Conservation (phyloP, 2,113 vertebrate genomes). For the Protobothrops flavoviridis region DNA sequence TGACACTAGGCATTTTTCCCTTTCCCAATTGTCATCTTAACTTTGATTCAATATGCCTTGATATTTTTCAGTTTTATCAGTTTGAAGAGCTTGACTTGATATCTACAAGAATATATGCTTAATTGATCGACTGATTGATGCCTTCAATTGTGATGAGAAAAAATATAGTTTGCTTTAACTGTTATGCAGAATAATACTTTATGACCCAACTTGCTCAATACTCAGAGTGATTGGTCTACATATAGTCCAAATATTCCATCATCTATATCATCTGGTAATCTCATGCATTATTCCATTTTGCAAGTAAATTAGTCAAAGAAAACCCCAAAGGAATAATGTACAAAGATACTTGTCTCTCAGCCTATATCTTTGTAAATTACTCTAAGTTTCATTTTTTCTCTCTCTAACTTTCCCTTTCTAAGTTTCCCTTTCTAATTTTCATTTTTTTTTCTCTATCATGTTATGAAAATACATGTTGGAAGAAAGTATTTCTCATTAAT, state of each 20-base stretch:
- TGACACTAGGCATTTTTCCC: too few species aligned
- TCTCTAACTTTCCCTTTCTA: too few species aligned
- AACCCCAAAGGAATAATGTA: too few species aligned
- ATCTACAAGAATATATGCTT: too few species aligned
- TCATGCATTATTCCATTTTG: not conserved
- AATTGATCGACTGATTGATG: too few species aligned
- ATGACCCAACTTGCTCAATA: not conserved
- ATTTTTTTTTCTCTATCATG: conserved; percentile 15
- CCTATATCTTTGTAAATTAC: conserved; percentile 36
- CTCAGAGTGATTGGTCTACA: not conserved
- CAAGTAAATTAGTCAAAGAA: not conserved
- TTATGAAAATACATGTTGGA: conserved; percentile 46
- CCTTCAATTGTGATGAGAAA: not conserved
- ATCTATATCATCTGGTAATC: not conserved
- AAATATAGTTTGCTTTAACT: not conserved
- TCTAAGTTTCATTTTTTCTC: conserved; percentile 44
- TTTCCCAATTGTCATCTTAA: too few species aligned
- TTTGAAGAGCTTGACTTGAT: too few species aligned
- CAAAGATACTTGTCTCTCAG: too few species aligned
- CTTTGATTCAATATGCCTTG: too few species aligned
- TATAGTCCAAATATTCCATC: not conserved
- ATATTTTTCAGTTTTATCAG: too few species aligned
- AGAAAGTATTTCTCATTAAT: conserved; percentile 46
- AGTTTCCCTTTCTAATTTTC: conserved; percentile 1
- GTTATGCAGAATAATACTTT: too few species aligned